A percentile compares a stretch with the other conserved stretches of the same genome.
These are phyloP conservation scores for Catocala nupta DNA, from an alignment of 2,888 invertebrate species.

Conservation along the genomic window DNA sequence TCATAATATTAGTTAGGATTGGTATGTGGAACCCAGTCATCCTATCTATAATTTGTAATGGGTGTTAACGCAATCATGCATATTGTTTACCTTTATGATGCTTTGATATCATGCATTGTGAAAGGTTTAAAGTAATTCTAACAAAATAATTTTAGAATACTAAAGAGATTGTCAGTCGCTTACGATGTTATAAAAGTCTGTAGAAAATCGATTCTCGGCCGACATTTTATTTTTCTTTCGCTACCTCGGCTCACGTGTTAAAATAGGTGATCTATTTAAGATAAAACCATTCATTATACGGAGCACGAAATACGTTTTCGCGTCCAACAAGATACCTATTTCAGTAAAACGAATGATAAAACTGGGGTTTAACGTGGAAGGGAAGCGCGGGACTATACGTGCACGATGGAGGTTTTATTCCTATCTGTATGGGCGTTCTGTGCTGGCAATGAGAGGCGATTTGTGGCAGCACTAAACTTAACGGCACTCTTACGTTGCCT, in stretches of 20 bases:
- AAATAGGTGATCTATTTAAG: constrained; percentile 54
- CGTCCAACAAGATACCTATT: constrained; percentile 40
- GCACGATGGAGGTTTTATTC: constrained; percentile 61
- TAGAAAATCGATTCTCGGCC: constrained; percentile 41
- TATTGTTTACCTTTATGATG: too few relatives aligned
- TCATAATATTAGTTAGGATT: too few relatives aligned
- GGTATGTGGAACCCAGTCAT: too few relatives aligned
- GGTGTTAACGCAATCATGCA: too few relatives aligned
- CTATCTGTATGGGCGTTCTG: constrained; percentile 58
- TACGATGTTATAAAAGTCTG: constrained; percentile 46
- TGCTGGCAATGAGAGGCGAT: constrained; percentile 68
- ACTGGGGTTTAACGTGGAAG: constrained; percentile 62
- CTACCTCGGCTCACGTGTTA: constrained; percentile 41
- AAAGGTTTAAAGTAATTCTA: too few relatives aligned
- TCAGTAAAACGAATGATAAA: constrained; percentile 62
- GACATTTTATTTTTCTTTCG: constrained; percentile 47
- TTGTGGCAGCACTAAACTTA: constrained; percentile 76
- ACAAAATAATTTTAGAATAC: constrained; percentile 43
- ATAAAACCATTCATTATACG: constrained; percentile 55
- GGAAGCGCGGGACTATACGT: constrained; percentile 46
- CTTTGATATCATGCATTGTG: too few relatives aligned
- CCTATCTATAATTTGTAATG: too few relatives aligned
- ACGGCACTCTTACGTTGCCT: constrained; percentile 68
- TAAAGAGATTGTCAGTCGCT: constrained; percentile 42
- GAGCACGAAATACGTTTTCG: constrained; percentile 49